Evolutionary conservation across 2,888 invertebrate species (phyloP), one percentile per base, ranked within the genome.

Genomic region (Candidula unifasciata): DNA sequence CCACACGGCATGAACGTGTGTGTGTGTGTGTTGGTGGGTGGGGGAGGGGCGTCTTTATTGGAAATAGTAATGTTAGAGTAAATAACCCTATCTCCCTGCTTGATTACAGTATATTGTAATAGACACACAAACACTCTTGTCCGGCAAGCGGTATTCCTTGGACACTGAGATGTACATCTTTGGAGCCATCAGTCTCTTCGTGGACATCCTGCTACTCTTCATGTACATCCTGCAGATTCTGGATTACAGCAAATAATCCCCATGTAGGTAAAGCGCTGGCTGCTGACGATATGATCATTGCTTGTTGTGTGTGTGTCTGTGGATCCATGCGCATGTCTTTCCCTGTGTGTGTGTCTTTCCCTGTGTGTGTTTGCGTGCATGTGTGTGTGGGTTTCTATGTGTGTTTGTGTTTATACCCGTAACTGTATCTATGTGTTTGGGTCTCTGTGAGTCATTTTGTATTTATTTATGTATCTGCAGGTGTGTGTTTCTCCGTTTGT

Each of bases 111-210:
- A 57, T 52, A 71, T 84, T 18, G 64, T 84, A 21, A 84, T 84
- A 24, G 84, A 84, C 37, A 84, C 84, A 3, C 84, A 84, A 66
- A 84, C 68, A 37, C 35, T 84, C 37, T 73, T 84, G 84, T 57
- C 69, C 18, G 80, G 80, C 3, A 84, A 84, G 44, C 27, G 64
- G 27, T 69, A 84, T 80, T 30, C 33, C 1, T 64, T 84, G 64
- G 27, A 27, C 44, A 68, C 84, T 1, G 66, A 80, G 66, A 84
- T 79, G 79, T 64, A 73, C 73, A 74, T 79, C 64, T 60, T 84
- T 21, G 84, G 64, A 8, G 84, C 84, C 37, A 80, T 74, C 80
- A 35, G 60, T 33, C 79, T 84, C 8, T 84, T 80, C n/a, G 64
- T 74, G 33, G 84, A 84, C 64, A 80, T 84, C 33, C 64, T 80